phyloP scores from a whole-genome alignment of 2,113 vertebrate species.

The Barnardius zonarius region DNA sequence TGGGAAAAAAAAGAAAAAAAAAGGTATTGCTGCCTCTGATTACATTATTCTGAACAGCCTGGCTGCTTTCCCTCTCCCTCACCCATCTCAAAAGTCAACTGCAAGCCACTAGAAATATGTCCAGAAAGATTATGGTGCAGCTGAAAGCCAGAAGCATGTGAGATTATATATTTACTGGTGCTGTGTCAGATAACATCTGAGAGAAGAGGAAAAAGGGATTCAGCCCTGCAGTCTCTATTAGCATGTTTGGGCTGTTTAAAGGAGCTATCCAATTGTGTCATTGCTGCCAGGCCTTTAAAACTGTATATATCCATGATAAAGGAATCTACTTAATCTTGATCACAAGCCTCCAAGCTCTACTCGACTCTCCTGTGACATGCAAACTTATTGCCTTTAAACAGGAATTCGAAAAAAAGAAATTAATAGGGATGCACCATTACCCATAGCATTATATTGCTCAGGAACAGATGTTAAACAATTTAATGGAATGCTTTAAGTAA shows the following conservation, averaged over 20 bases:
- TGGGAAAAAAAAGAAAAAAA: neutral
- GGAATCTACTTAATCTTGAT: conserved; percentile 55
- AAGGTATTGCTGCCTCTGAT: conserved; percentile 21
- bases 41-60: conserved; percentile 4
- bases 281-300: conserved; percentile 53
- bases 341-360: neutral
- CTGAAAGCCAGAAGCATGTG: conserved; percentile 29
- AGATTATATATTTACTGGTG: conserved; percentile 48
- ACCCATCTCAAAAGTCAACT: conserved; percentile 40
- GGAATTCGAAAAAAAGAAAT: conserved; percentile 14
- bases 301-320: conserved; percentile 47
- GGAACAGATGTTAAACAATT: conserved; percentile 43
- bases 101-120: conserved; percentile 25
- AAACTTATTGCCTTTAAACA: conserved; percentile 59
- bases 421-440: neutral
- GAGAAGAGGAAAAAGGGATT: neutral
- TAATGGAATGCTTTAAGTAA: conserved; percentile 58
- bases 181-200: conserved; percentile 37
- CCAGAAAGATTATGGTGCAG: conserved; percentile 13
- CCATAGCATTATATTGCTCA: conserved; percentile 31
- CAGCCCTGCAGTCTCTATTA: conserved; percentile 37
- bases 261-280: conserved; percentile 44
- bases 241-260: conserved; percentile 41
- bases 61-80: neutral
- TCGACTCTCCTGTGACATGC: neutral